A percentile compares a stretch with the other conserved stretches of the same genome.
phyloP scores from a whole-genome alignment of 2,797 vertebrate genomes.

The Aplochiton taeniatus region DNA sequence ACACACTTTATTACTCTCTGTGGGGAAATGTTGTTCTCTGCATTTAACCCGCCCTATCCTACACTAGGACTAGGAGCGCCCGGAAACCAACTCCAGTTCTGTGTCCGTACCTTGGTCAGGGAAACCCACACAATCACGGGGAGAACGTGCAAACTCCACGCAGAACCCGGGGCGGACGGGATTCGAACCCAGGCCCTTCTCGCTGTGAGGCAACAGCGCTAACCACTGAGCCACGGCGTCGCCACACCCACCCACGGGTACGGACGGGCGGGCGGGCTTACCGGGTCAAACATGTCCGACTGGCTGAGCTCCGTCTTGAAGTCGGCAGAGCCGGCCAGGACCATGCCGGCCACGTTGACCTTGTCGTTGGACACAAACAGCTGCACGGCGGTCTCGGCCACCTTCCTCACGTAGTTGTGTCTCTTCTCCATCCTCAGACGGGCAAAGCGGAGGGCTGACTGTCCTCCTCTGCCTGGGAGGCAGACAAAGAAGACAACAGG shows the following conservation, averaged over 20 bases:
- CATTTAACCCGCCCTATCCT: too few species aligned
- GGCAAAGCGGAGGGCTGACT: constrained; percentile 97
- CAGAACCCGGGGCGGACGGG: too few species aligned
- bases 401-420: constrained; percentile 99
- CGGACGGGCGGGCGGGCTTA: constrained; percentile 62
- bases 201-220: too few species aligned
- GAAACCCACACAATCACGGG: too few species aligned
- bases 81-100: too few species aligned
- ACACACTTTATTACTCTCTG: too few species aligned
- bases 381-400: constrained; percentile 97
- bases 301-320: constrained; percentile 99
- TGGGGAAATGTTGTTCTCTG: too few species aligned
- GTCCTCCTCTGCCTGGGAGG: constrained; percentile 92
- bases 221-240: too few species aligned
- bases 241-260: constrained; percentile 6
- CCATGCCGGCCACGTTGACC: constrained; percentile 97
- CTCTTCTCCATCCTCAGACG: constrained; percentile 98
- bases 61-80: too few species aligned
- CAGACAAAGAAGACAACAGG: constrained; percentile 8
- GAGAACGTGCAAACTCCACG: too few species aligned
- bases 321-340: constrained; percentile 96
- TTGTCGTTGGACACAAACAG: constrained; percentile 98
- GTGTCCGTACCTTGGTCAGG: too few species aligned
- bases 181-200: too few species aligned
- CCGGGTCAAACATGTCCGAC: constrained; percentile 99